These are phyloP conservation scores for Grammatotria lemairii DNA, from an alignment of 2,113 vertebrate genomes.

Conservation along the genomic window DNA sequence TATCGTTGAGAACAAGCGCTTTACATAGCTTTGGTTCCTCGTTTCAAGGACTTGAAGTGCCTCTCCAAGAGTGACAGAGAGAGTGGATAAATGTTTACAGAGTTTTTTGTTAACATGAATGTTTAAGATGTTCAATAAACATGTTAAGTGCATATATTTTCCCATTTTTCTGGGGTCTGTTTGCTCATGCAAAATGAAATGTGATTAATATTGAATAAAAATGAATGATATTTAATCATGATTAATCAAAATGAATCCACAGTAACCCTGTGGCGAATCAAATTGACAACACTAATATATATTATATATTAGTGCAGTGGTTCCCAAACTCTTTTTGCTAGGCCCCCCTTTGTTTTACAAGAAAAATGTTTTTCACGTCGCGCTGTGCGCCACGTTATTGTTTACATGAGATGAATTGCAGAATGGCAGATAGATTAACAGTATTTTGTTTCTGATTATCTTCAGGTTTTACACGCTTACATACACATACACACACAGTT, in stretches of 20 bases:
- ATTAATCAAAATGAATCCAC: neutral
- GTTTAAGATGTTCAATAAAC: neutral
- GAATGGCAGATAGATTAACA: neutral
- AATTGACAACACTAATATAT: neutral
- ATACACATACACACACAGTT: too few relatives aligned
- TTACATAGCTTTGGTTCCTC: neutral
- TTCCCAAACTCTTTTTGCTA: neutral
- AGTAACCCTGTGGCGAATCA: neutral
- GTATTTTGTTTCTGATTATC: too few relatives aligned
- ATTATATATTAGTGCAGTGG: neutral
- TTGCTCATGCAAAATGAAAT: neutral
- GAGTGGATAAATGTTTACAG: neutral
- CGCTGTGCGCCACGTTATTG: neutral
- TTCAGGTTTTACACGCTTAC: neutral
- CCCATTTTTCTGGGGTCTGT: fast-evolving
- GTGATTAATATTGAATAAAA: neutral
- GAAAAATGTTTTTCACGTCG: neutral
- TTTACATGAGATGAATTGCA: neutral
- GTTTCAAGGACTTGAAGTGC: neutral
- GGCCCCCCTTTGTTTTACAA: neutral
- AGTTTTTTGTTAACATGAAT: neutral
- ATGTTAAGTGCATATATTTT: neutral
- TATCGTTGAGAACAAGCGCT: fast-evolving
- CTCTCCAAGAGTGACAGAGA: neutral
- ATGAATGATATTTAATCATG: neutral